Base-by-base conservation (phyloP, 2,888 invertebrate species). In the Apodemia zela region DNA sequence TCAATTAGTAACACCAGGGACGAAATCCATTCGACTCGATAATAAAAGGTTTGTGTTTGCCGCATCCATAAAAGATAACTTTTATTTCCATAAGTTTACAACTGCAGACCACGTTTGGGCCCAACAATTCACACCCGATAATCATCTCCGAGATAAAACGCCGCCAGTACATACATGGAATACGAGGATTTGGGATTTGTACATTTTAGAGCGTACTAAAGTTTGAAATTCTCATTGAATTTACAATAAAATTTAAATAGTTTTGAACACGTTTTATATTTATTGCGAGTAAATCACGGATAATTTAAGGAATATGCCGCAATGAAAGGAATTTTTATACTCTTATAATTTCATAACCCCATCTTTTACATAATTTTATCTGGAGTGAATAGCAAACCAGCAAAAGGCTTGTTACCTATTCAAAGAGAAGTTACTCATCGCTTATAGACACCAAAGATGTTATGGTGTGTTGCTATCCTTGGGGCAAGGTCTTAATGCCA, bases 41-140 rank as follows among this genome's bases (percentile, higher is more conserved):
- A 57, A 57, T 57, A 57, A 57, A 57, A 57, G 54, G 38, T 25
- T 15, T 63, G 54, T 65, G 54, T 67, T 67, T 68, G 67, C 67
- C 70, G 59, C 65, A 63, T 72, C 72, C 69, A 71, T 69, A 69
- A 68, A 69, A 69, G 67, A 73, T 65, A 49, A 60, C 63, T 76
- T 69, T 64, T 70, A 69, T 68, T 69, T 79, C 71, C 68, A 68
- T 68, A 75, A 72, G 70, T 80, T 80, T 76, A 80, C 75, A 75
- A 76, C 75, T 73, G 70, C 75, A 78, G 76, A 80, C 80, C 77
- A 81, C 74, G 75, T 84, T 77, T 79, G 78, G 80, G 71, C 73
- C 75, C 73, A 76, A 77, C 87, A 85, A 88, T 89, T 89, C 84
- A 89, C 89, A 89, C 87, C 84, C 79, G 86, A 89, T 89, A 84